These are phyloP conservation scores for Aspidoscelis tigris DNA, from an alignment of 2,113 vertebrate genomes.

Conservation along the genomic window DNA sequence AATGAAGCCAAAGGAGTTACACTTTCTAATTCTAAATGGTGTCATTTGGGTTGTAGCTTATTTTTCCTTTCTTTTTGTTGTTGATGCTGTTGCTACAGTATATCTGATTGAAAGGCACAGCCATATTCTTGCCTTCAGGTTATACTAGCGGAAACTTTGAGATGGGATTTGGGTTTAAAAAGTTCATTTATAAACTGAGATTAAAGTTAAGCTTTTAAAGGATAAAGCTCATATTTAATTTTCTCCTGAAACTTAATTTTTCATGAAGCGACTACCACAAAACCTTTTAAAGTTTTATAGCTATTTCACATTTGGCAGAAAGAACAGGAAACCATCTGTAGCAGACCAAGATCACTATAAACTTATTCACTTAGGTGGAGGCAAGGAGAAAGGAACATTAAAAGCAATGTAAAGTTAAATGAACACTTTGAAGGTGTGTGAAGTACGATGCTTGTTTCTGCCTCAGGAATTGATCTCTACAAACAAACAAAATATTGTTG, in stretches of 20 bases:
- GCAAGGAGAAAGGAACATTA: slow-evolving; percentile 52
- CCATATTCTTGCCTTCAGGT: slow-evolving; percentile 52
- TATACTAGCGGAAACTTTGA: slow-evolving; percentile 69
- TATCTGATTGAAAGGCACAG: slow-evolving; percentile 64
- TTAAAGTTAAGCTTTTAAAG: slow-evolving; percentile 71
- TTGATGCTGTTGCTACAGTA: slow-evolving; percentile 65
- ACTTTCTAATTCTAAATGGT: slow-evolving; percentile 58
- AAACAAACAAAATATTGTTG: slow-evolving; percentile 46
- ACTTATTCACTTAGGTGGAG: slow-evolving; percentile 60
- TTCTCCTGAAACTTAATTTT: slow-evolving; percentile 65
- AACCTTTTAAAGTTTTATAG: slow-evolving; percentile 76
- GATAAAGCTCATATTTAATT: slow-evolving; percentile 67
- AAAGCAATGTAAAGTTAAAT: slow-evolving; percentile 65
- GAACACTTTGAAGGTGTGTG: slow-evolving; percentile 65
- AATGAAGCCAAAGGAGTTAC: slow-evolving; percentile 57
- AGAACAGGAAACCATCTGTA: slow-evolving; percentile 76
- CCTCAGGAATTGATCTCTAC: slow-evolving; percentile 36
- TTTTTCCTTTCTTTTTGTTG: slow-evolving; percentile 54
- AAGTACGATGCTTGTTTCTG: slow-evolving; percentile 47
- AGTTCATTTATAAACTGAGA: slow-evolving; percentile 66
- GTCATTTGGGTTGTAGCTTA: slow-evolving; percentile 60
- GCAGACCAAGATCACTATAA: slow-evolving; percentile 63
- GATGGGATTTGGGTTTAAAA: slow-evolving; percentile 48
- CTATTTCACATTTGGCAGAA: slow-evolving; percentile 70
- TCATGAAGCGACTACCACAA: slow-evolving; percentile 59